Evolutionary conservation across 2,113 vertebrate genomes (phyloP).

Genomic region (Uria aalge): DNA sequence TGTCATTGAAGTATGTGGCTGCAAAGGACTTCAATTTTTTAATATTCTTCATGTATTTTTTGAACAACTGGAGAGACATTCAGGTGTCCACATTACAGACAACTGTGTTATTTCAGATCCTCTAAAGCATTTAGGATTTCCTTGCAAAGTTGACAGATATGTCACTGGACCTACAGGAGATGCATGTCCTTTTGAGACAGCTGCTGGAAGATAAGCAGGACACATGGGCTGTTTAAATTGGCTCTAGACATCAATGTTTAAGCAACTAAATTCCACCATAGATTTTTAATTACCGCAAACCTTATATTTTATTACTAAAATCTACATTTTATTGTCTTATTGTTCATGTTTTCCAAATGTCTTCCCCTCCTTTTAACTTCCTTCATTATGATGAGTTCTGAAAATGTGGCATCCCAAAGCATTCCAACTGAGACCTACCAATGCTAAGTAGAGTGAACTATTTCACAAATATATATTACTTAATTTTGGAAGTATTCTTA

Average conservation of each 20-base stretch:
- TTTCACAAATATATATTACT: background rate
- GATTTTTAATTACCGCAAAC: background rate
- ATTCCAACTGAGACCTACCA: background rate
- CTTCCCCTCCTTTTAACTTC: background rate
- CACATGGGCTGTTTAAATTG: fast-evolving
- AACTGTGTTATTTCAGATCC: background rate
- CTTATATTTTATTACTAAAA: background rate
- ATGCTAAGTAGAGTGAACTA: background rate
- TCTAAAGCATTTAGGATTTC: background rate
- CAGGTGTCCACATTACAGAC: background rate
- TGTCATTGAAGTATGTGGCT: background rate
- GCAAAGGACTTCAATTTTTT: background rate
- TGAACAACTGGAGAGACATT: background rate
- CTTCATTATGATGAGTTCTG: background rate
- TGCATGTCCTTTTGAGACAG: background rate
- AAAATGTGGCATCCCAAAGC: background rate
- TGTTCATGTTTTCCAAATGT: background rate
- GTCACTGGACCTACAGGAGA: background rate
- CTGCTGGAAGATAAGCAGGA: background rate
- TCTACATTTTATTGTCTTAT: background rate
- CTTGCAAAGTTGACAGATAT: background rate
- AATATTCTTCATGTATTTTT: background rate
- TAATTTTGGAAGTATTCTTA: background rate
- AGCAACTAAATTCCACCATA: background rate
- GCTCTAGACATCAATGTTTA: background rate